Conservation (phyloP, 2,888 invertebrate genomes). For the Melieria picta region DNA sequence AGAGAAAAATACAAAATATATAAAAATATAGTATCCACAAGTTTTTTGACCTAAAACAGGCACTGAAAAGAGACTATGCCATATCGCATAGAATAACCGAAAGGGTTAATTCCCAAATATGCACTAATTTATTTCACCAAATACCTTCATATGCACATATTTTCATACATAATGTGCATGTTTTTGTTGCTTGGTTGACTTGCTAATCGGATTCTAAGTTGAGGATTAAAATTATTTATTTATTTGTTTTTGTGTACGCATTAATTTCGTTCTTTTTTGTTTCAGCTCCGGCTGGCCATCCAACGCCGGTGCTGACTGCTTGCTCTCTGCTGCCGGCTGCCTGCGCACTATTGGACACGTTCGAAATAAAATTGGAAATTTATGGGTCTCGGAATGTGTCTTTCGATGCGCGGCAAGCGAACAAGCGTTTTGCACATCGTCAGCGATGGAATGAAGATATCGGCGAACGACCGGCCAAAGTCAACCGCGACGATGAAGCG, state of each 20-base stretch:
- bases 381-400: conserved; percentile 15
- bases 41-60: too few species aligned
- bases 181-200: too few species aligned
- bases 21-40: too few species aligned
- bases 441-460: conserved; percentile 14
- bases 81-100: too few species aligned
- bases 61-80: too few species aligned
- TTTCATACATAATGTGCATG: too few species aligned
- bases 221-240: not conserved
- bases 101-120: too few species aligned
- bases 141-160: too few species aligned
- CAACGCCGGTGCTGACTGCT: not conserved
- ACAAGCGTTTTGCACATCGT: conserved; percentile 1
- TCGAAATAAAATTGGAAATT: conserved; percentile 28
- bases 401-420: not conserved
- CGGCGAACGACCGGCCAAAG: conserved; percentile 22
- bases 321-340: not conserved
- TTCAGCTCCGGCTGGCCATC: not conserved
- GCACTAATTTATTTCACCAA: too few species aligned
- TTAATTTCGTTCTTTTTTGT: not conserved
- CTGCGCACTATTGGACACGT: conserved; percentile 22
- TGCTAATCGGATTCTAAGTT: not conserved
- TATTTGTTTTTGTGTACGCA: not conserved
- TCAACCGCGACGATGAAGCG: not conserved
- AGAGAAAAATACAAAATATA: too few species aligned